Conservation (phyloP, 2,797 vertebrate genomes). For the Myoxocephalus aenaeus region DNA sequence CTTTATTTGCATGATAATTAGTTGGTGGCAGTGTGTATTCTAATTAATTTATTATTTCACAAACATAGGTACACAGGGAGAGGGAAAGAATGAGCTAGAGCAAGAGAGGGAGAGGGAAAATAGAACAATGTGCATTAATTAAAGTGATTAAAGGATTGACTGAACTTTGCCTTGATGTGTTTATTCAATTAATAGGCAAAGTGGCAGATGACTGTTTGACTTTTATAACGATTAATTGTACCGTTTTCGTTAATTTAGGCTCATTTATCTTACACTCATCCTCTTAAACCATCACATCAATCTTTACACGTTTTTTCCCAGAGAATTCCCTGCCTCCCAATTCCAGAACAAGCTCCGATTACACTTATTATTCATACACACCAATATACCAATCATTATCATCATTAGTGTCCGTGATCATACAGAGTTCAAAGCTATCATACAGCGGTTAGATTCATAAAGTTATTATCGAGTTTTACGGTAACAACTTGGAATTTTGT, state of each 20-base stretch:
- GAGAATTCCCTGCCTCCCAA: slow-evolving; percentile 3
- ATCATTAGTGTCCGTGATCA: neutral
- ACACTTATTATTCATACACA: neutral
- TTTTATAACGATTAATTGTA: slow-evolving; percentile 75
- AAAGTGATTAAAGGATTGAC: slow-evolving; percentile 86
- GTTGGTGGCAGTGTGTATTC: slow-evolving; percentile 83
- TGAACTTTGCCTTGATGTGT: slow-evolving; percentile 89
- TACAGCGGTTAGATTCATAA: neutral
- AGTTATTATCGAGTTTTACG: neutral
- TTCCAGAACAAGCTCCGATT: slow-evolving; percentile 7
- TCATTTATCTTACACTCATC: slow-evolving; percentile 67
- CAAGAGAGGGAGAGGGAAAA: slow-evolving; percentile 61
- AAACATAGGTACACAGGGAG: slow-evolving; percentile 77
- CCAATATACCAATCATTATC: neutral
- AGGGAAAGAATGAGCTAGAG: slow-evolving; percentile 59
- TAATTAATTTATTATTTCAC: slow-evolving; percentile 84
- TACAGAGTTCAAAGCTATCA: neutral
- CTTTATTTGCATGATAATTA: slow-evolving; percentile 91
- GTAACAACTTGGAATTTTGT: neutral
- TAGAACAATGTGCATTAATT: slow-evolving; percentile 86
- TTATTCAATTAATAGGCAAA: slow-evolving; percentile 92
- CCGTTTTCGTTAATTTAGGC: slow-evolving; percentile 66
- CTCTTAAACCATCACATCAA: slow-evolving; percentile 55
- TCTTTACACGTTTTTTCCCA: slow-evolving; percentile 39
- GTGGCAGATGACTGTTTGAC: slow-evolving; percentile 84